Conservation (phyloP, 2,888 invertebrate species). For the Congeria kusceri region DNA sequence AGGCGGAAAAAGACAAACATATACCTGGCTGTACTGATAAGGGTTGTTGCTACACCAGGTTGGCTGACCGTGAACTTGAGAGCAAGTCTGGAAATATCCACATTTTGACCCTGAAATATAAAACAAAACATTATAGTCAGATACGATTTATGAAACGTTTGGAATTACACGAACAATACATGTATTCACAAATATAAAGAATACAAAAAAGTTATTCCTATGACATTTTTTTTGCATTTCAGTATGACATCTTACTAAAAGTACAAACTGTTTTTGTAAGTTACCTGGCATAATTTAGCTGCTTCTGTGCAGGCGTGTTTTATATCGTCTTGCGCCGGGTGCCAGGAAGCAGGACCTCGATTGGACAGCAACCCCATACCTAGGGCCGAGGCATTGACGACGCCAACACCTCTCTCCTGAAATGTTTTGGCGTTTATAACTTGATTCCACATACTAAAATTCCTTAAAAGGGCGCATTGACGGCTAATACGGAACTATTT, state of each 20-base stretch:
- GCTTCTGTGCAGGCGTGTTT: conserved; percentile 76
- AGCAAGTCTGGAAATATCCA: conserved; percentile 82
- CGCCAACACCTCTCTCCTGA: conserved; percentile 90
- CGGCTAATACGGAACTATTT: too few species aligned
- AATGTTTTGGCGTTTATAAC: too few species aligned
- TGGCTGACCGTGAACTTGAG: conserved; percentile 85
- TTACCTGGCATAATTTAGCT: conserved; percentile 76
- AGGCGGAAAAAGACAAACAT: too few species aligned
- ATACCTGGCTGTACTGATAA: conserved; percentile 91
- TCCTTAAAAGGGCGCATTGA: too few species aligned
- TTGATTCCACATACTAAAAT: too few species aligned
- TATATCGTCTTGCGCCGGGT: conserved; percentile 78
- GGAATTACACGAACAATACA: too few species aligned
- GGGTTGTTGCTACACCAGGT: conserved; percentile 89
- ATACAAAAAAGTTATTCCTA: too few species aligned
- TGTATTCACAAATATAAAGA: too few species aligned
- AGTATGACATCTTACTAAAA: too few species aligned
- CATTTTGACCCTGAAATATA: conserved; percentile 73
- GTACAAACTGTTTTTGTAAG: neutral
- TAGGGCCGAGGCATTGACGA: conserved; percentile 93
- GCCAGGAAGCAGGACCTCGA: conserved; percentile 87
- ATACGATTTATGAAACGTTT: too few species aligned
- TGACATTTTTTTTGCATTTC: too few species aligned
- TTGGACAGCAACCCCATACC: conserved; percentile 94
- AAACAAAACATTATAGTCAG: too few species aligned